Evolutionary conservation across 2,888 invertebrate genomes (phyloP).

Genomic region (Lomographa bimaculata): DNA sequence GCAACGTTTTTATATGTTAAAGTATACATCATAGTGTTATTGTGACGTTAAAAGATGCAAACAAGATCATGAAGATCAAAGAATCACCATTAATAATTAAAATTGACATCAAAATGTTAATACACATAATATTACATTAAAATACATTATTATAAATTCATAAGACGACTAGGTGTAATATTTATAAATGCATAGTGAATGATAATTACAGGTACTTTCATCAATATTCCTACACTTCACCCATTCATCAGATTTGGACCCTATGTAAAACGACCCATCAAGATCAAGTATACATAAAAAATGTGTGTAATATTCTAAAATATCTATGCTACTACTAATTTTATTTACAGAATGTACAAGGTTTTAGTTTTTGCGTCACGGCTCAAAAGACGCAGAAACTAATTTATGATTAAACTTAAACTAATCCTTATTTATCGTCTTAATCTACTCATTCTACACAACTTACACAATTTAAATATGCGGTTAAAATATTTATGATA

Average conservation of each 20-base stretch:
- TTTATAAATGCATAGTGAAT: conserved; percentile 26
- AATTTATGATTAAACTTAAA: conserved; percentile 26
- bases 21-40: no score
- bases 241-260: conserved; percentile 57
- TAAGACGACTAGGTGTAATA: conserved; percentile 2
- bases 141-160: conserved; percentile 3
- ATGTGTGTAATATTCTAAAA: not conserved
- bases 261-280: conserved; percentile 43
- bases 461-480: conserved; percentile 8
- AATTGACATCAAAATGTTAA: conserved; percentile 18
- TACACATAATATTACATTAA: conserved; percentile 1
- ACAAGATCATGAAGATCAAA: no score
- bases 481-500: no score
- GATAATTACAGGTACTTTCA: conserved; percentile 21
- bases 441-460: no score
- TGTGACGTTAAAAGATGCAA: no score
- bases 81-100: conserved; percentile 6
- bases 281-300: conserved; percentile 21
- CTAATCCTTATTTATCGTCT: no score
- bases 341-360: conserved; percentile 25
- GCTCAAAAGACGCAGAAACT: conserved; percentile 74
- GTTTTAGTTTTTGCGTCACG: conserved; percentile 64
- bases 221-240: conserved; percentile 24
- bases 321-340: no score
- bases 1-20: no score